These are phyloP conservation scores for Lordiphosa fenestrarum DNA, from an alignment of 2,888 invertebrate species.

Conservation along the genomic window DNA sequence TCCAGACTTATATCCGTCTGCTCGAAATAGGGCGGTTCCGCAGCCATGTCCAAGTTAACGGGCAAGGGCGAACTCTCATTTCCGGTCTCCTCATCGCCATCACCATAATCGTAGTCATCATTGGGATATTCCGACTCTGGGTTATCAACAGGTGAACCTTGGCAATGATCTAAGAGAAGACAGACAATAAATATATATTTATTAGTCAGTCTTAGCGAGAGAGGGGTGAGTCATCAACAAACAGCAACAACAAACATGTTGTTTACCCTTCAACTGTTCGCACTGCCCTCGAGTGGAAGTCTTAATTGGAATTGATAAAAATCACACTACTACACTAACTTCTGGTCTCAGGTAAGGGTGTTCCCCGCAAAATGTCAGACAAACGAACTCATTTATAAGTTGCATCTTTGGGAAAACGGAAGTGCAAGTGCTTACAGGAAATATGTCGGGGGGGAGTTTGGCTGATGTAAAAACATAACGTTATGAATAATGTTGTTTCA, in stretches of 20 bases:
- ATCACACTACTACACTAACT: conserved; percentile 33
- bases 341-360: conserved; percentile 24
- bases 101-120: conserved; percentile 64
- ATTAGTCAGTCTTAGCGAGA: background rate
- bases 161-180: conserved; percentile 28
- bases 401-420: conserved; percentile 20
- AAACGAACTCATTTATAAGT: conserved; percentile 21
- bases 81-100: conserved; percentile 23
- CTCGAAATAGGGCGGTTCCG: conserved; percentile 68
- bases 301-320: conserved; percentile 60
- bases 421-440: conserved; percentile 35
- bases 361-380: conserved; percentile 3
- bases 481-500: too few species aligned
- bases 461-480: too few species aligned
- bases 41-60: conserved; percentile 1
- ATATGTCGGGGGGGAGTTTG: conserved; percentile 8
- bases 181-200: background rate
- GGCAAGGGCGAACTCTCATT: conserved; percentile 17
- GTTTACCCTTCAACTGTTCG: conserved; percentile 4
- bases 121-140: conserved; percentile 34
- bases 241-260: conserved; percentile 4
- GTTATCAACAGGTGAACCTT: conserved; percentile 36
- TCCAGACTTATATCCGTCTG: conserved; percentile 44
- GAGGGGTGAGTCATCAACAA: conserved; percentile 1
- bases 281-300: conserved; percentile 18